These are phyloP conservation scores for Gymnocheta viridis DNA, from an alignment of 2,888 invertebrate genomes.

Conservation along the genomic window DNA sequence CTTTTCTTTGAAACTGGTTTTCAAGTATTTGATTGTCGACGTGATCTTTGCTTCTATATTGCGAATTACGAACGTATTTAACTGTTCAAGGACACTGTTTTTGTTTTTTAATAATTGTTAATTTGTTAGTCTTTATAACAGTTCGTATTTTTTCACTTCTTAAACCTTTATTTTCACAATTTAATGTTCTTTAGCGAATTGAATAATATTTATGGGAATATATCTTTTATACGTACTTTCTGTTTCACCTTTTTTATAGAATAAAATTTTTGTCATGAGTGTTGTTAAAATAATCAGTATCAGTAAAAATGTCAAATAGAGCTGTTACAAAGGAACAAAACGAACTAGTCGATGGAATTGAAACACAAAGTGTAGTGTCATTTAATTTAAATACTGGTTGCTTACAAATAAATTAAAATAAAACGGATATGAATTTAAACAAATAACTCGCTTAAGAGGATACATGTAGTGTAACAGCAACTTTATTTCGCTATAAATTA, in stretches of 20 bases:
- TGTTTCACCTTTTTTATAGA: constrained; percentile 52
- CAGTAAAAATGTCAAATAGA: constrained; percentile 11
- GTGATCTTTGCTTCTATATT: constrained; percentile 56
- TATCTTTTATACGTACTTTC: constrained; percentile 25
- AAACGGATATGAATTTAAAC: not conserved
- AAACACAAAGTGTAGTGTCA: too few species aligned
- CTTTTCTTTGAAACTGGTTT: constrained; percentile 63
- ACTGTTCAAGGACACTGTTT: constrained; percentile 65
- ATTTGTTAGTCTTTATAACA: constrained; percentile 18
- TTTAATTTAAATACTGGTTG: not conserved
- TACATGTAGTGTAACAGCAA: too few species aligned
- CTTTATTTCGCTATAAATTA: too few species aligned
- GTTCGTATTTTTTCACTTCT: not conserved
- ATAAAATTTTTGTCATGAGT: constrained; percentile 36
- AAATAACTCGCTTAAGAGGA: too few species aligned
- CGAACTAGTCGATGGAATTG: too few species aligned
- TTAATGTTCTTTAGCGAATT: constrained; percentile 32
- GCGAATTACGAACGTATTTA: constrained; percentile 34
- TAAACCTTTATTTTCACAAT: not conserved
- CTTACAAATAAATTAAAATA: not conserved
- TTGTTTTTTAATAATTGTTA: constrained; percentile 10
- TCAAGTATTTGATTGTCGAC: constrained; percentile 56
- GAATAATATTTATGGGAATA: constrained; percentile 51
- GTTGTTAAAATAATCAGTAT: constrained; percentile 47
- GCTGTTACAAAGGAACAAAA: constrained; percentile 38